A percentile compares a stretch with the other conserved stretches of the same genome.
These are phyloP conservation scores for Numenius arquata DNA, from an alignment of 2,113 vertebrate genomes.

Conservation along the genomic window DNA sequence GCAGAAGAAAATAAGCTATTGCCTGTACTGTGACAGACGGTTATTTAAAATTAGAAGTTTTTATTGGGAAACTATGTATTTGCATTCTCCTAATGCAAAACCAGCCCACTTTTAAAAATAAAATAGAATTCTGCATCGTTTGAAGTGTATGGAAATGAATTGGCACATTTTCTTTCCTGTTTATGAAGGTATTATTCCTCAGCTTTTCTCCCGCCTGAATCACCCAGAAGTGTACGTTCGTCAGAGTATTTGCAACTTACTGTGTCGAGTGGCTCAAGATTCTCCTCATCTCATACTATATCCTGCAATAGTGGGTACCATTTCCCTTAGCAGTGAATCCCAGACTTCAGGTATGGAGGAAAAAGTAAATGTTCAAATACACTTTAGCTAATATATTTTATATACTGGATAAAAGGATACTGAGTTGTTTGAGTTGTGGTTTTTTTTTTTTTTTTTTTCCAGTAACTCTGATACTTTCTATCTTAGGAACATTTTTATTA, in stretches of 20 bases:
- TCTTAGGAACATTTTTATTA: background rate
- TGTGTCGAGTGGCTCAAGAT: conserved; percentile 96
- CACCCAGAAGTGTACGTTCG: conserved; percentile 96
- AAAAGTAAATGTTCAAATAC: background rate
- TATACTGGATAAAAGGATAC: background rate
- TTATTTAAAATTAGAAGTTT: background rate
- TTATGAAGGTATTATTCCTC: conserved; percentile 91
- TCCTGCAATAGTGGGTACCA: conserved; percentile 95
- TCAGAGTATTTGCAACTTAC: conserved; percentile 95
- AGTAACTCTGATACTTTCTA: background rate
- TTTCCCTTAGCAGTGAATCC: conserved; percentile 92
- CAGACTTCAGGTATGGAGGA: conserved; percentile 84
- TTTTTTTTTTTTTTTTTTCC: background rate
- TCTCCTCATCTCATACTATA: conserved; percentile 96
- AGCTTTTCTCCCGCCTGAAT: conserved; percentile 96
- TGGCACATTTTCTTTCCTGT: background rate
- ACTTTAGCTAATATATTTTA: background rate
- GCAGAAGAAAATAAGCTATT: background rate
- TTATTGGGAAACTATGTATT: background rate
- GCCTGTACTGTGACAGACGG: background rate
- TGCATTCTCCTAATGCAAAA: background rate
- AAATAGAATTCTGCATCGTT: background rate
- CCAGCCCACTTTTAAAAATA: background rate
- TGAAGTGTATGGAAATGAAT: background rate
- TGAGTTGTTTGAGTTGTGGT: background rate